A percentile compares a stretch with the other conserved stretches of the same genome.
phyloP scores from a whole-genome alignment of 2,797 vertebrate species.

The Pterois miles region DNA sequence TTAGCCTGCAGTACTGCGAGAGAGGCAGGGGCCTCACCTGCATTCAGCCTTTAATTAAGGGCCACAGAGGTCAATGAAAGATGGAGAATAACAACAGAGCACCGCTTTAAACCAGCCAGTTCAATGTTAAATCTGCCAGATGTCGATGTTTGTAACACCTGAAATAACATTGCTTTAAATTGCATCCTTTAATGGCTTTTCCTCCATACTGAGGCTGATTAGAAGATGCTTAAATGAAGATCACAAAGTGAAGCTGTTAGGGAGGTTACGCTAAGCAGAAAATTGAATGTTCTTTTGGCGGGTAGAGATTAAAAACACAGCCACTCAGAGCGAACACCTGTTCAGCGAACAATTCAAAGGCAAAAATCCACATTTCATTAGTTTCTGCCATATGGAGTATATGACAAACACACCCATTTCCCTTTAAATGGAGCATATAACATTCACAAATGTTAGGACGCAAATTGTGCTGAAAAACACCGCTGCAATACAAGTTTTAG shows the following conservation, averaged over 20 bases:
- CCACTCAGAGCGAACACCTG: slow-evolving; percentile 58
- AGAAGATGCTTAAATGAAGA: slow-evolving; percentile 52
- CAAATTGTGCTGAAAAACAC: not conserved
- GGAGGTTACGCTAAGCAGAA: slow-evolving; percentile 31
- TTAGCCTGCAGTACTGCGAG: slow-evolving; percentile 54
- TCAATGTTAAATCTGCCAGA: slow-evolving; percentile 36
- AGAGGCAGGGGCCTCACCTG: slow-evolving; percentile 52
- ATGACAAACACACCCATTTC: slow-evolving; percentile 6
- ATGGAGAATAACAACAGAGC: slow-evolving; percentile 25
- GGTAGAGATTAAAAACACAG: slow-evolving; percentile 20
- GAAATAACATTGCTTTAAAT: slow-evolving; percentile 54
- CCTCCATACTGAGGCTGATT: slow-evolving; percentile 51
- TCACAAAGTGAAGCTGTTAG: slow-evolving; percentile 52
- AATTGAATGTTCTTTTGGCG: slow-evolving; percentile 53
- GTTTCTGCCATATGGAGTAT: slow-evolving; percentile 38
- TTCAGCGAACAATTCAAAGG: slow-evolving; percentile 52
- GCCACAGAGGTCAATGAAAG: slow-evolving; percentile 30
- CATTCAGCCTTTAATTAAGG: slow-evolving; percentile 67
- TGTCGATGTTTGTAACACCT: slow-evolving; percentile 56
- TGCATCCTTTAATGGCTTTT: slow-evolving; percentile 50
- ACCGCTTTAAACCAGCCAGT: slow-evolving; percentile 32
- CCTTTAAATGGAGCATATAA: slow-evolving; percentile 25
- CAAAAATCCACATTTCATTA: slow-evolving; percentile 49
- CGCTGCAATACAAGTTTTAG: not conserved
- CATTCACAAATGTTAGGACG: not conserved